Evolutionary conservation across 2,797 vertebrate species (phyloP).

Genomic region (Oophaga sylvatica): DNA sequence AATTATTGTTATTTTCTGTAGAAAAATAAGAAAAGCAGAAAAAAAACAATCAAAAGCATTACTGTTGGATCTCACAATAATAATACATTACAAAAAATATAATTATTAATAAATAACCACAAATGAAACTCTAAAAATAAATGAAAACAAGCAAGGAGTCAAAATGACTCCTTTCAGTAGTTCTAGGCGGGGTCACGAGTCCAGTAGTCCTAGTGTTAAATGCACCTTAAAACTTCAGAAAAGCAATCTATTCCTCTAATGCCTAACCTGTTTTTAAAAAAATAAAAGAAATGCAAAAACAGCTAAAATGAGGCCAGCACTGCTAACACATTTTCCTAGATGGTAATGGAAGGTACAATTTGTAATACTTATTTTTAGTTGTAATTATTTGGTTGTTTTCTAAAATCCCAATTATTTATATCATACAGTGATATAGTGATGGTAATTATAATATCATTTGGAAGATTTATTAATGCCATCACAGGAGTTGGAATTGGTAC

Average conservation of each 20-base stretch:
- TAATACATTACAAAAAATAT: no score
- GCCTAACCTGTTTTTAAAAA: not conserved
- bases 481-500: not conserved
- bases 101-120: no score
- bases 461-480: conserved; percentile 3
- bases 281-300: no score
- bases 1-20: no score
- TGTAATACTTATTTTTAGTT: not conserved
- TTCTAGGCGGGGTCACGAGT: no score
- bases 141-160: no score
- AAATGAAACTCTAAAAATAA: no score
- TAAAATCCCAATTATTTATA: not conserved
- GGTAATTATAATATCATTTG: not conserved
- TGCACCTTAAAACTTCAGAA: not conserved
- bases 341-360: not conserved
- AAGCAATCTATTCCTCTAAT: not conserved
- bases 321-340: not conserved
- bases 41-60: no score
- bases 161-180: no score
- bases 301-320: not conserved
- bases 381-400: not conserved
- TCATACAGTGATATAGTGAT: not conserved
- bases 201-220: no score
- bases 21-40: no score
- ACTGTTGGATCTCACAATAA: no score